Percentiles rank a stretch among this genome's conserved stretches.
phyloP scores from a whole-genome alignment of 2,797 vertebrate species.

The Labeo calbasu region DNA sequence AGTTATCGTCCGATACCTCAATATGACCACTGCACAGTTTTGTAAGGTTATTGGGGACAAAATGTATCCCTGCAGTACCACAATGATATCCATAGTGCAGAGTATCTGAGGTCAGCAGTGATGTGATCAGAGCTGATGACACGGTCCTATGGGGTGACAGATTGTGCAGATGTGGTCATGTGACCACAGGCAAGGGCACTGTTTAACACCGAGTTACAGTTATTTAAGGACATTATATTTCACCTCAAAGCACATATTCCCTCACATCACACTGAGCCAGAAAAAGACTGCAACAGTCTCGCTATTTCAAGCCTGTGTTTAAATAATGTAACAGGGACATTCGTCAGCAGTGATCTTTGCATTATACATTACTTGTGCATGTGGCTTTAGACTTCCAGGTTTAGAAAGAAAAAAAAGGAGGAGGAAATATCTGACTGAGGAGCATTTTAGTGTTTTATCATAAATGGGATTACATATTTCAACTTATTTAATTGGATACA shows the following conservation, averaged over 20 bases:
- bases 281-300: constrained; percentile 3
- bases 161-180: constrained; percentile 35
- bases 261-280: constrained; percentile 1
- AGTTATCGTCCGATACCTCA: neutral
- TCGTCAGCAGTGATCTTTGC: neutral
- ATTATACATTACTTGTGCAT: constrained; percentile 25
- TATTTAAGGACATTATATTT: constrained; percentile 31
- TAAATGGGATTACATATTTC: neutral
- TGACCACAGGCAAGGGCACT: constrained; percentile 28
- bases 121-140: constrained; percentile 13
- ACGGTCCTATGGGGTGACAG: neutral
- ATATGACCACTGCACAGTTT: neutral
- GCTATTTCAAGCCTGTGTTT: constrained; percentile 16
- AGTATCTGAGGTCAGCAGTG: neutral
- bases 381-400: neutral
- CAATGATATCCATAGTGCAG: neutral
- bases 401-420: neutral
- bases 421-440: neutral
- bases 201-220: constrained; percentile 6
- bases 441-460: neutral
- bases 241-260: neutral
- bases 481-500: neutral
- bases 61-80: neutral
- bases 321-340: constrained; percentile 43
- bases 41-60: neutral